These are phyloP conservation scores for Taenaris catops DNA, from an alignment of 2,888 invertebrate genomes.

Conservation along the genomic window DNA sequence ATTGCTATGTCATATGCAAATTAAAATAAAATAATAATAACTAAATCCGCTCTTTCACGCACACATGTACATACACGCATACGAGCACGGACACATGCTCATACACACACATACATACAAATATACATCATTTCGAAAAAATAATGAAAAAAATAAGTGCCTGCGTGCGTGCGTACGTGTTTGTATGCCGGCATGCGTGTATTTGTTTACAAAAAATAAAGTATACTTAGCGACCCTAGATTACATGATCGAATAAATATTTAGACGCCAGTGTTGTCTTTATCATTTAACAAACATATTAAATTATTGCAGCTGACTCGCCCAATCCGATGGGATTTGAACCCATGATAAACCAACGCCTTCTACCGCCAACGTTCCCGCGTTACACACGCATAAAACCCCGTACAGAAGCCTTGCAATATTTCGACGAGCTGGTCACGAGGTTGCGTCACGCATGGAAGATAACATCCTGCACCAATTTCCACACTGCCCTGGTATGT, in stretches of 20 bases:
- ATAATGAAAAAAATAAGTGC: no score
- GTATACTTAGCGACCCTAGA: no score
- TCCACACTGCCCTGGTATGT: conserved; percentile 89
- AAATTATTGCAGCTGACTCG: conserved; percentile 80
- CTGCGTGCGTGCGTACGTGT: no score
- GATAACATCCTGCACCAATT: conserved; percentile 87
- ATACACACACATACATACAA: background rate
- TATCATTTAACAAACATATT: no score
- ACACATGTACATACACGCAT: background rate
- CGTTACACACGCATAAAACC: conserved; percentile 96
- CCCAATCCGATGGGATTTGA: conserved; percentile 96
- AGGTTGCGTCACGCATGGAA: conserved; percentile 90
- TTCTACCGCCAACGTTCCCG: conserved; percentile 98
- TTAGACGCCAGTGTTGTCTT: no score
- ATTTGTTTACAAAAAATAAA: no score
- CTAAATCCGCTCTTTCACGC: no score
- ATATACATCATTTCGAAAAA: no score
- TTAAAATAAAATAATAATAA: no score
- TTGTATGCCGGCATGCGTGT: no score
- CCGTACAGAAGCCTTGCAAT: conserved; percentile 86
- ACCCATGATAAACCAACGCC: conserved; percentile 95
- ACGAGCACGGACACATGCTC: background rate
- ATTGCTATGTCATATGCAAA: no score
- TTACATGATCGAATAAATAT: no score
- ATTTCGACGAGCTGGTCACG: conserved; percentile 90